Evolutionary conservation across 2,797 vertebrate genomes (phyloP).

Genomic region (Glyptemys insculpta): DNA sequence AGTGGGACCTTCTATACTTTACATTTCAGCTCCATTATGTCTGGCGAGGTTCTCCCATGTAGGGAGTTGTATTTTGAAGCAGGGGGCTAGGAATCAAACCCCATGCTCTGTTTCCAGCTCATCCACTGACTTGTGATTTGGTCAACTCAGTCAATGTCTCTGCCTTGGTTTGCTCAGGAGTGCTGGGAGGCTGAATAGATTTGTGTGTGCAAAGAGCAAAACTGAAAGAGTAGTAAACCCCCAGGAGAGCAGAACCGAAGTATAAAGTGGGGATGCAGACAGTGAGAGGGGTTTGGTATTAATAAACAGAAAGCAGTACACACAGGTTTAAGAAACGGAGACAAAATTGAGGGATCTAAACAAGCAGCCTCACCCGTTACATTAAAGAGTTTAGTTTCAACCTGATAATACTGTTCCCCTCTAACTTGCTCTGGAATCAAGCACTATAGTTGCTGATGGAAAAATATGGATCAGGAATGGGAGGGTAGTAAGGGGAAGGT

Average conservation of each 20-base stretch:
- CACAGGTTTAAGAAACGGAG: not conserved
- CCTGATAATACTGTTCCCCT: not conserved
- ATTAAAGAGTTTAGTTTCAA: not conserved
- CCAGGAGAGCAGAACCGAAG: not conserved
- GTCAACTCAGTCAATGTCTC: not conserved
- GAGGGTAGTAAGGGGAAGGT: not conserved
- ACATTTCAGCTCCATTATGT: not conserved
- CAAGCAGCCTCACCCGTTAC: not conserved
- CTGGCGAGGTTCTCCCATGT: not conserved
- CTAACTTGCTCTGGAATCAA: not conserved
- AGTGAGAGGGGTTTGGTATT: not conserved
- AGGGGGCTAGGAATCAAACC: not conserved
- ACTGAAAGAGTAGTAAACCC: not conserved
- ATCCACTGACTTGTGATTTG: not conserved
- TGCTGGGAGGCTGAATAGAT: not conserved
- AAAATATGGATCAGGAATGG: not conserved
- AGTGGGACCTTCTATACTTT: not conserved
- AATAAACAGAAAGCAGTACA: not conserved
- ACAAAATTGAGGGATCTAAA: not conserved
- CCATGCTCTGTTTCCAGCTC: not conserved
- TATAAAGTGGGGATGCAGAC: not conserved
- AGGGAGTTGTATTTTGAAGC: not conserved
- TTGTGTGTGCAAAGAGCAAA: not conserved
- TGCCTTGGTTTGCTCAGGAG: not conserved
- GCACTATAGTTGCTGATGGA: not conserved